Conservation (phyloP, 2,797 vertebrate species). For the Orestias chungarensis region DNA sequence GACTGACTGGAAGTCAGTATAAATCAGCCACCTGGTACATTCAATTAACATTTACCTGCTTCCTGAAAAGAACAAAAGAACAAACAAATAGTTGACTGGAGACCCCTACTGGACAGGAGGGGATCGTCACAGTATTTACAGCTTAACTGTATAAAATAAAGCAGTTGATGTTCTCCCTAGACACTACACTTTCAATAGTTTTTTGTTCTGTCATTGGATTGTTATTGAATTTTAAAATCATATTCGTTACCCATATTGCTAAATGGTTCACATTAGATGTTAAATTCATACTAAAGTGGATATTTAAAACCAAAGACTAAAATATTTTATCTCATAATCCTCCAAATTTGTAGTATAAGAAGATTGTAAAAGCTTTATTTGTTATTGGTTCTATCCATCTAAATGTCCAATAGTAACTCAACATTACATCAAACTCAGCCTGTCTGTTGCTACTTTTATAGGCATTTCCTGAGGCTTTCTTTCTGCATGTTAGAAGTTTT, state of each 20-base stretch:
- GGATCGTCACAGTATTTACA: too few relatives aligned
- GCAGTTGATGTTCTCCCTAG: too few relatives aligned
- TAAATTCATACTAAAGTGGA: conserved; percentile 2
- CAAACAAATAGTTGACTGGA: too few relatives aligned
- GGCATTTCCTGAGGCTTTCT: conserved; percentile 49
- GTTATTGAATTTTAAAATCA: neutral
- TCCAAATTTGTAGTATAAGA: neutral
- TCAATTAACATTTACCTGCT: too few relatives aligned
- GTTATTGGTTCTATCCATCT: conserved; percentile 31
- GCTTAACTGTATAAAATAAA: too few relatives aligned
- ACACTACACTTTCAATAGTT: too few relatives aligned
- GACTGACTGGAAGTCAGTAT: too few relatives aligned
- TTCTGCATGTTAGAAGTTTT: conserved; percentile 35
- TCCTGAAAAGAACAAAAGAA: too few relatives aligned
- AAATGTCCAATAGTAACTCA: conserved; percentile 49
- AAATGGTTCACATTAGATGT: neutral
- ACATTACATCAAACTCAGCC: conserved; percentile 29
- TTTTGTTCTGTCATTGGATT: neutral
- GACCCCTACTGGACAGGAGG: too few relatives aligned
- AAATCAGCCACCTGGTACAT: too few relatives aligned
- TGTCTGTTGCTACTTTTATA: conserved; percentile 52
- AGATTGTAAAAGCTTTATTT: conserved; percentile 14
- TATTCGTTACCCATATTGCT: neutral
- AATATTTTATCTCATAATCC: neutral
- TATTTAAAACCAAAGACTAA: neutral